Evolutionary conservation across 2,888 invertebrate genomes (phyloP), one percentile per base, ranked within the genome.

Genomic region (Ischnura elegans): DNA sequence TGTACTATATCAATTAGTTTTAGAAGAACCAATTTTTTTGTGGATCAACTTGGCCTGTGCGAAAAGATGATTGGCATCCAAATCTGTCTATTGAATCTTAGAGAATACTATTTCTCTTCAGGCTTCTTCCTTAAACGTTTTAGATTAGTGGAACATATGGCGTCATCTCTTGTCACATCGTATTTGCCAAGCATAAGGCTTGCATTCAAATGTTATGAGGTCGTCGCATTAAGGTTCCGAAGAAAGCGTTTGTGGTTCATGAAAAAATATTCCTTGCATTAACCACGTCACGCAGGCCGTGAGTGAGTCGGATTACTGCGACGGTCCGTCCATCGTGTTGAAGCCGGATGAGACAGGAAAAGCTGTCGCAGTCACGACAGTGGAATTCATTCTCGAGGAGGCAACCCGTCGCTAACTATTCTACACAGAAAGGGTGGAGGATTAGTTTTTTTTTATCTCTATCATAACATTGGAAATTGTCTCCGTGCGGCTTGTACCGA

Each of bases 181-280:
- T 21, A 66, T 36, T 29, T 76, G 29, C 36, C 1, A 25, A 29
- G 29, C 36, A 16, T n/a, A 2, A 10, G 29, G 36, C 36, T 29
- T 76, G 76, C 36, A 76, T 76, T 13, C 10, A 76, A 76, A 76
- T 76, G 76, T 76, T 76, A 76, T 76, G 76, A 16, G 76, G 76
- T 76, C 76, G 29, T 36, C 36, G 76, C 3, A 76, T 76, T 25
- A 36, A 76, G 76, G 76, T 16, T 76, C 25, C 13, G 29, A 36
- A 10, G 29, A 76, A 36, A 76, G 76, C 36, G 66, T 76, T 1
- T 29, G 66, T 66, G 66, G 8, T 13, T 29, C 8, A 3, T 8
- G 36, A 3, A 76, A 76, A 76, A 76, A 76, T 13, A 10, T 25
- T 29, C 13, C 76, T 36, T 1, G 2, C 0, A 29, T 29, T 13